phyloP scores from a whole-genome alignment of 2,797 vertebrate genomes.

The Halcyon badia region DNA sequence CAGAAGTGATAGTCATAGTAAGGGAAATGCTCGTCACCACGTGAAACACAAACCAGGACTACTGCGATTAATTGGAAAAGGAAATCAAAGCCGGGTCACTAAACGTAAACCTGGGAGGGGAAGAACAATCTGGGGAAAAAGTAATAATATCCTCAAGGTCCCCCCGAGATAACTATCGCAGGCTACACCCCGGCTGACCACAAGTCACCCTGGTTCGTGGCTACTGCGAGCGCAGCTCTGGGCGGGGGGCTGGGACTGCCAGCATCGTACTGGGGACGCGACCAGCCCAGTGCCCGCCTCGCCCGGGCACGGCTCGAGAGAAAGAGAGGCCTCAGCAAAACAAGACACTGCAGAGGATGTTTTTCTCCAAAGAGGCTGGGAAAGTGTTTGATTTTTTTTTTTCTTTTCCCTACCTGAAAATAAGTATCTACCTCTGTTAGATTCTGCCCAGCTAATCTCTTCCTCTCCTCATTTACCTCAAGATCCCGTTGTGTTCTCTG shows the following conservation, averaged over 20 bases:
- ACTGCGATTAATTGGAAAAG: background rate
- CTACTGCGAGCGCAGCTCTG: background rate
- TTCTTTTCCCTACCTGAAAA: background rate
- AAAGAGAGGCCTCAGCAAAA: conserved; percentile 1
- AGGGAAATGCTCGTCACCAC: background rate
- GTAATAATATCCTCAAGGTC: background rate
- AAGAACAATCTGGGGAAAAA: background rate
- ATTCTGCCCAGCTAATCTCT: background rate
- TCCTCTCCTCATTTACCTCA: background rate
- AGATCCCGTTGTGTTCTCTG: background rate
- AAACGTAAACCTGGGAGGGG: background rate
- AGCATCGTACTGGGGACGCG: background rate
- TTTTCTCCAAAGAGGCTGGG: background rate
- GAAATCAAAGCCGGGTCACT: background rate
- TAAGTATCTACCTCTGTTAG: fast-evolving
- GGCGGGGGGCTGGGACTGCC: conserved; percentile 34
- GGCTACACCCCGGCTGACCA: conserved; percentile 28
- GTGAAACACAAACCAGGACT: background rate
- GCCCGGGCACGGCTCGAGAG: background rate
- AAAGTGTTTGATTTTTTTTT: background rate
- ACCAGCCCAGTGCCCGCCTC: background rate
- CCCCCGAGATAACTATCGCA: background rate
- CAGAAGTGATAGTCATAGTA: fast-evolving
- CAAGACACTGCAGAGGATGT: background rate
- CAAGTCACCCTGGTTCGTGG: background rate